phyloP scores from a whole-genome alignment of 2,797 vertebrate genomes.

The Falco columbarius region DNA sequence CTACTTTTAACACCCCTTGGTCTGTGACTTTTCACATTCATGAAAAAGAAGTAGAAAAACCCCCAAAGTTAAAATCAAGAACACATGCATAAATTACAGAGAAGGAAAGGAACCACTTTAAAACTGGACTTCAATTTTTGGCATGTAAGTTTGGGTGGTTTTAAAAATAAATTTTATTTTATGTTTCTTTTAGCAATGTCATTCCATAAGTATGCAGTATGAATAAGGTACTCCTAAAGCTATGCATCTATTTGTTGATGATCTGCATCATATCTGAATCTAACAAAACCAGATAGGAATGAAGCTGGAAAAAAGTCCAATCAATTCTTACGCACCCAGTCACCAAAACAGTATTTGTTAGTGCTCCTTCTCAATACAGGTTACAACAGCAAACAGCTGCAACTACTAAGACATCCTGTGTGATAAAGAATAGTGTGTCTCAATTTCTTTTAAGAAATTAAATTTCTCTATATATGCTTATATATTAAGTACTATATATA shows the following conservation, averaged over 20 bases:
- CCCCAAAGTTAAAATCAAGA: not conserved
- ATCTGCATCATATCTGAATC: not conserved
- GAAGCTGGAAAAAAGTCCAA: not conserved
- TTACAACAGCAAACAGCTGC: not conserved
- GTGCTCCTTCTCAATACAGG: not conserved
- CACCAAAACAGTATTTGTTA: not conserved
- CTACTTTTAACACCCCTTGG: not conserved
- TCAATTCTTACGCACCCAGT: not conserved
- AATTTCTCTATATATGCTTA: not conserved
- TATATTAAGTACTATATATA: not conserved
- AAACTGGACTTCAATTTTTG: not conserved
- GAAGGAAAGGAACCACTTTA: not conserved
- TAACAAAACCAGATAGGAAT: not conserved
- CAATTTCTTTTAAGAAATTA: not conserved
- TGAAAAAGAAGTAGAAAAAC: not conserved
- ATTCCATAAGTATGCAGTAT: not conserved
- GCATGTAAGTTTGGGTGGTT: not conserved
- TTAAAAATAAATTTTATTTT: not conserved
- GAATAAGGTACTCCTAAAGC: not conserved
- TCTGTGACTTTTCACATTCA: not conserved
- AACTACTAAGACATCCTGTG: accelerated
- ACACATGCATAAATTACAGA: not conserved
- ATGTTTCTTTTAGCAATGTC: not conserved
- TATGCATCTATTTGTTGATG: not conserved
- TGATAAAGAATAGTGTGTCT: not conserved